Evolutionary conservation across 2,113 vertebrate genomes (phyloP).

Genomic region (Dipodomys stephensi): DNA sequence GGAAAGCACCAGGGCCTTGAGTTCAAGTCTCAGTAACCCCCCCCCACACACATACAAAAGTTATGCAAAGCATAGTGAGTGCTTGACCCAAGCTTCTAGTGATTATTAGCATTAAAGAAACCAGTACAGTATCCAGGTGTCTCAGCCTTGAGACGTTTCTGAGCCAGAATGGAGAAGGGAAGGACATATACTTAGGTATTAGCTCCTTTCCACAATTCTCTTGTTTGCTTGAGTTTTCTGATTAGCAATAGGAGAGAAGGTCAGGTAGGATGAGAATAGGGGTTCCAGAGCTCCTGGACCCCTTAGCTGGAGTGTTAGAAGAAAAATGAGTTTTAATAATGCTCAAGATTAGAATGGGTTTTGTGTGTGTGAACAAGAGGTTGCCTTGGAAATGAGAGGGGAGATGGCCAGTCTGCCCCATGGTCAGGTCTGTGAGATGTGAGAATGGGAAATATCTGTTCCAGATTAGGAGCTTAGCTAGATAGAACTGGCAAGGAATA

Average conservation of each 20-base stretch:
- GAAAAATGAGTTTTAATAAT: background rate
- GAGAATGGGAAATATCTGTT: background rate
- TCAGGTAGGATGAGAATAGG: background rate
- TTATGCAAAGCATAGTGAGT: background rate
- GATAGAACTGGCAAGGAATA: background rate
- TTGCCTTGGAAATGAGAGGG: background rate
- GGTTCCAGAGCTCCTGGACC: background rate
- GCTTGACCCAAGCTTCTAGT: background rate
- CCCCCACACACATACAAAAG: too few species aligned
- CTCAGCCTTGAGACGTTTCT: background rate
- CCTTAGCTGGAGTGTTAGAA: background rate
- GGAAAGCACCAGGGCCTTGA: too few species aligned
- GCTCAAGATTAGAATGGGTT: background rate
- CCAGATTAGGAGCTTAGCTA: background rate
- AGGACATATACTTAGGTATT: background rate
- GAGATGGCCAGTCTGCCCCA: background rate
- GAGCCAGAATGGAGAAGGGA: background rate
- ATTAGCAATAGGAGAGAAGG: background rate
- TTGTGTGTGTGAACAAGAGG: background rate
- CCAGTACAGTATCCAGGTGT: background rate
- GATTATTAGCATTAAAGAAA: background rate
- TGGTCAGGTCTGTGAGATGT: background rate
- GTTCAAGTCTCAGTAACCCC: too few species aligned
- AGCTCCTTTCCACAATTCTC: background rate
- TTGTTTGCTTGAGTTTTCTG: slow-evolving; percentile 32